Evolutionary conservation across 1,140 invertebrate species (phyloP), one percentile per base, ranked within the genome.

Genomic region (Archegozetes longisetosus): DNA sequence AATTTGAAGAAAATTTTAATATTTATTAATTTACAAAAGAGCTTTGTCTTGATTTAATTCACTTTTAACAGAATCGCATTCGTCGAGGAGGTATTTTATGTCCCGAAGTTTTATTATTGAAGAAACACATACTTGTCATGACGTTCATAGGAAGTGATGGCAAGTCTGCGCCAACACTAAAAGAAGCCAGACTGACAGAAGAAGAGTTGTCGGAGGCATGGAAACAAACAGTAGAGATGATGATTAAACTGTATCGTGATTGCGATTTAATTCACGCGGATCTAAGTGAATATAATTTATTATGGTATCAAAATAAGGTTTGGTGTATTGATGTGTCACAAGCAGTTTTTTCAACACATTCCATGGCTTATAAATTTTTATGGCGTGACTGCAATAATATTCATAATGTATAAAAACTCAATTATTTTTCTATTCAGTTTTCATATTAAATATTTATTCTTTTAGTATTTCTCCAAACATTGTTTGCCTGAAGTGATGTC

Each of bases 311-410:
- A 29, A 77, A 79, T 22, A 78, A 82, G 63, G 85, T 86, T 61
- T 89, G 83, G 78, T 81, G 92, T 61, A 93, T 94, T 66, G 90
- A 94, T 74, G 86, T 94, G 0, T 84, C 85, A 20, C 90, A 94
- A 70, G 79, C 88, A 0, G 86, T 94, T 2, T 85, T 91, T 67
- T 78, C 81, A 0, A 78, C 79, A 52, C 88, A 94, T 75, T 85
- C 86, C 6, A 76, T 79, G 68, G 85, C 84, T 0, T 72, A 88
- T 62, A 78, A 85, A 66, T 93, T 91, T 68, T 72, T 94, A 1
- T 76, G 82, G 55, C 76, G 88, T 40, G 88, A 91, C 70, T 90
- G 86, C 69, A 72, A 68, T n/a, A 89, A 89, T 68, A 78, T 91
- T 56, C 47, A 20, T 25, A 61, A 55, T 13, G 58, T 60, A 29